phyloP scores from a whole-genome alignment of 92 coral and sea anemone species.

The Parazoanthus swiftii region DNA sequence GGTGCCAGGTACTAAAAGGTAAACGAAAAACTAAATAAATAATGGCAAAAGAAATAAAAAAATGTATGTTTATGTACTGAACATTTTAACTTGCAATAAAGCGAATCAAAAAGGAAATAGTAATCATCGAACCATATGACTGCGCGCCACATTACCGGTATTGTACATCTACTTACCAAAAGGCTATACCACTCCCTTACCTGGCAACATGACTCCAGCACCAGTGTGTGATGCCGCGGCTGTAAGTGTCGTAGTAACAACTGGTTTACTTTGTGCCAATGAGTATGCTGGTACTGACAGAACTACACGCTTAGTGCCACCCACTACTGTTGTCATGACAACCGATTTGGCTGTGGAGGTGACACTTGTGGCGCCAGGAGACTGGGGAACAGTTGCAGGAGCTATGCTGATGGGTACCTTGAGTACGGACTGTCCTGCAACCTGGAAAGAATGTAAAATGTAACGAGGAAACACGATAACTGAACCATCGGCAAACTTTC shows the following conservation, averaged over 20 bases:
- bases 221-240: constrained; percentile 1
- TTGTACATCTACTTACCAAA: not conserved
- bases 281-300: constrained; percentile 77
- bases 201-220: constrained; percentile 21
- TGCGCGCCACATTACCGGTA: no score
- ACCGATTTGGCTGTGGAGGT: constrained; percentile 72
- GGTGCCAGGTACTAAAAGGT: constrained; percentile 5
- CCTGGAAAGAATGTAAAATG: not conserved
- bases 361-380: constrained; percentile 33
- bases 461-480: no score
- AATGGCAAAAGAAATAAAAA: not conserved
- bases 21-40: not conserved
- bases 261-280: constrained; percentile 37
- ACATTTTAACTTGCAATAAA: not conserved
- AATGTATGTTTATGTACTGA: not conserved
- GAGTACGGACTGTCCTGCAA: constrained; percentile 43
- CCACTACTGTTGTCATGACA: constrained; percentile 86
- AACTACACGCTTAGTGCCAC: constrained; percentile 83
- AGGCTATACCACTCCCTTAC: not conserved
- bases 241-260: constrained; percentile 2
- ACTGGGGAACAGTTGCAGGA: constrained; percentile 9
- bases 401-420: constrained; percentile 58
- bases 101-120: not conserved
- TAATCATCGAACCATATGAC: no score
- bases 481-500: no score